These are phyloP conservation scores for Prochilodus magdalenae DNA, from an alignment of 2,113 vertebrate genomes.

Conservation along the genomic window DNA sequence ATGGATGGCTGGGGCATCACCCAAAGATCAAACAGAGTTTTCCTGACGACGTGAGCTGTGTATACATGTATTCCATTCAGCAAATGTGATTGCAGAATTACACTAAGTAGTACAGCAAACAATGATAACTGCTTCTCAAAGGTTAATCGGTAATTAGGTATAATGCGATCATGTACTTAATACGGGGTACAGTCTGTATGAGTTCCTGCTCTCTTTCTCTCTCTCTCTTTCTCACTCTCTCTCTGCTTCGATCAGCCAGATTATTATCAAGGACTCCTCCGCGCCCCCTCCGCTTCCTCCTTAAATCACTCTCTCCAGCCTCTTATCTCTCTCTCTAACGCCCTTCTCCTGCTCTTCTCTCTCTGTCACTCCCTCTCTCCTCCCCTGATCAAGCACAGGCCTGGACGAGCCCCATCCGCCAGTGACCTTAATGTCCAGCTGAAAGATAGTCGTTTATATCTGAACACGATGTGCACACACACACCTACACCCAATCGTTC, in stretches of 20 bases:
- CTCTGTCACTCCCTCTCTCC: constrained; percentile 48
- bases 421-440: constrained; percentile 69
- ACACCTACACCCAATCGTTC: not conserved
- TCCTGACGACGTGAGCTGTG: too few relatives aligned
- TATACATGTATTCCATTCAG: too few relatives aligned
- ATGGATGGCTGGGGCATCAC: too few relatives aligned
- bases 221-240: constrained; percentile 16
- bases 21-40: too few relatives aligned
- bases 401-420: constrained; percentile 48
- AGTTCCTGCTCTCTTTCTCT: not conserved
- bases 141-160: not conserved
- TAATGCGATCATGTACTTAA: not conserved
- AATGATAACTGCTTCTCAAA: too few relatives aligned
- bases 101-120: too few relatives aligned
- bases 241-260: constrained; percentile 43
- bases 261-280: constrained; percentile 48
- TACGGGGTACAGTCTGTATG: not conserved
- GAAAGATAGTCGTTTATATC: constrained; percentile 63
- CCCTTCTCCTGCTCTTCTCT: constrained; percentile 42
- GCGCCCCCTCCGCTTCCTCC: constrained; percentile 27
- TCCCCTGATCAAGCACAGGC: constrained; percentile 38
- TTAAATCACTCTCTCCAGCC: constrained; percentile 27
- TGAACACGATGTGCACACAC: not conserved
- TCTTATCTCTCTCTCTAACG: constrained; percentile 50
- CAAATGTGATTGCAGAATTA: too few relatives aligned